phyloP scores from a whole-genome alignment of 2,888 invertebrate genomes.

The Colostygia pectinataria region DNA sequence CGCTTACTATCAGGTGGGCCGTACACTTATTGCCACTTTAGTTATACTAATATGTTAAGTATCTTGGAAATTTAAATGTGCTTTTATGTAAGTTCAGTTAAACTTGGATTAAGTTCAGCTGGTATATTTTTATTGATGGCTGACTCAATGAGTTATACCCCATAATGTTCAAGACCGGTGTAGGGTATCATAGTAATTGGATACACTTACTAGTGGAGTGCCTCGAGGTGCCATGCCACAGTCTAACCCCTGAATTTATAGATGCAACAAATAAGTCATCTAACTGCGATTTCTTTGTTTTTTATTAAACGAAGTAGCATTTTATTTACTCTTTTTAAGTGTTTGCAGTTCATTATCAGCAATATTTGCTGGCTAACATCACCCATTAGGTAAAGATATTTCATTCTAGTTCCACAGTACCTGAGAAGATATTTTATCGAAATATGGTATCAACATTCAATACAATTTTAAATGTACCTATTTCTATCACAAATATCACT shows the following conservation, averaged over 20 bases:
- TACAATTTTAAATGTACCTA: background rate
- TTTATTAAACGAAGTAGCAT: no score
- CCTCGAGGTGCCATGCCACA: conserved; percentile 69
- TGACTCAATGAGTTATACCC: conserved; percentile 47
- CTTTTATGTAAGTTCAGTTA: conserved; percentile 20
- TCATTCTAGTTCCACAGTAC: no score
- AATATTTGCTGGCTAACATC: no score
- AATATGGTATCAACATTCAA: background rate
- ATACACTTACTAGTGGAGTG: conserved; percentile 67
- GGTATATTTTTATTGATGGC: conserved; percentile 45
- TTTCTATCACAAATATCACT: conserved; percentile 11
- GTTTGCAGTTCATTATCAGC: no score
- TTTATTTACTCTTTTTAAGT: no score
- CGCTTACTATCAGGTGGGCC: no score
- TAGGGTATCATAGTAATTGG: conserved; percentile 72
- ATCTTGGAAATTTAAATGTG: no score
- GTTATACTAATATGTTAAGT: no score
- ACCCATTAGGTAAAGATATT: no score
- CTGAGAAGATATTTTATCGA: no score
- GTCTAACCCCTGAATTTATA: conserved; percentile 65
- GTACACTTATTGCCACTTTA: no score
- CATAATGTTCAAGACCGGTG: conserved; percentile 56
- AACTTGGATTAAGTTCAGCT: no score
- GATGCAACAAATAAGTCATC: conserved; percentile 62
- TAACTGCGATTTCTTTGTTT: conserved; percentile 2